A percentile compares a stretch with the other conserved stretches of the same genome.
Conservation (phyloP, 1,140 invertebrate genomes). For the Mercenaria mercenaria region DNA sequence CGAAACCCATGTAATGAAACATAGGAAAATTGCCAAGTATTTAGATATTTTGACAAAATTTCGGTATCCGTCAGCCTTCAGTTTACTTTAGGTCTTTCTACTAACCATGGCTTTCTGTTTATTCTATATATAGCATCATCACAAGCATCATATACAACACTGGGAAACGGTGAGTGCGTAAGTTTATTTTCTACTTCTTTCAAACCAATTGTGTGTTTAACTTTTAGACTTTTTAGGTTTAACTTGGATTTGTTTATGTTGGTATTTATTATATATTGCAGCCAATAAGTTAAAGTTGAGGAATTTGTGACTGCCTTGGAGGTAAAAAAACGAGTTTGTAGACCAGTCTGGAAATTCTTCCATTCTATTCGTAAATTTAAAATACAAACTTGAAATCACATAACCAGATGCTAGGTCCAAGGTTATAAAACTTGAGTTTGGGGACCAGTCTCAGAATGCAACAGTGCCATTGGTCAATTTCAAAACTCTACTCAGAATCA, state of each 20-base stretch:
- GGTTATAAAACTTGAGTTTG: too few relatives aligned
- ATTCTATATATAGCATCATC: constrained; percentile 43
- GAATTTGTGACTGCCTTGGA: too few relatives aligned
- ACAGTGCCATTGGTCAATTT: too few relatives aligned
- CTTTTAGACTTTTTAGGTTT: background rate
- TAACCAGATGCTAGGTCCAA: too few relatives aligned
- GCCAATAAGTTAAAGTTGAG: background rate
- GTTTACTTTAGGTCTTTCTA: constrained; percentile 14
- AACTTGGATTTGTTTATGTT: background rate
- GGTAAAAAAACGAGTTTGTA: too few relatives aligned
- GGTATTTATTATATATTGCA: background rate
- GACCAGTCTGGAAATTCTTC: too few relatives aligned
- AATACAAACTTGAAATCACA: too few relatives aligned
- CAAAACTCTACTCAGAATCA: too few relatives aligned
- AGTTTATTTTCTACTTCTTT: constrained; percentile 57
- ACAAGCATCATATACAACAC: constrained; percentile 47
- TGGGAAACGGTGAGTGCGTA: constrained; percentile 68
- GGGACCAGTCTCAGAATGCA: too few relatives aligned
- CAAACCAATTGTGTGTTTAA: background rate
- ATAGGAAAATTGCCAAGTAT: too few relatives aligned
- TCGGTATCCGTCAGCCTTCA: background rate
- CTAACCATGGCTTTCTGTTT: constrained; percentile 37
- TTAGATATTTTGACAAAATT: background rate
- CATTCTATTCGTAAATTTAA: too few relatives aligned
- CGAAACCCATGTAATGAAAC: too few relatives aligned